Base-by-base conservation (phyloP, 2,113 vertebrate genomes). In the Oreochromis aureus region DNA sequence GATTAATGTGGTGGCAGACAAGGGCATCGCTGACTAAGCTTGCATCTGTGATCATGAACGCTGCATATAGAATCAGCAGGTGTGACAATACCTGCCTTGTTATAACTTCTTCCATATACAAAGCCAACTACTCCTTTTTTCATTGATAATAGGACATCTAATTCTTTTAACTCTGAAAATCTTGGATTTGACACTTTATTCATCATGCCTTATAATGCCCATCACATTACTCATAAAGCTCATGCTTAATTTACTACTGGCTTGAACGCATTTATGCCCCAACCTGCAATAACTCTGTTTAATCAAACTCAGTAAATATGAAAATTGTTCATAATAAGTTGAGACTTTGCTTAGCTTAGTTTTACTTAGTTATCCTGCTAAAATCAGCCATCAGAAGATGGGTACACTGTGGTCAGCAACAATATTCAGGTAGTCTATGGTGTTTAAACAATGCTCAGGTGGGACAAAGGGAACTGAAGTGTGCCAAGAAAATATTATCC, bases 1-100 rank as follows among this genome's bases (percentile, higher is more conserved):
- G 71, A 93, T 89, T 82, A 87, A 89, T 83, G 56, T 48, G 34
- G 15, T 22, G 19, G 39, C 66, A 84, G 73, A 79, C 71, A 19
- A 63, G 48, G 81, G 58, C 61, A 36, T 27, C 6, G 48, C 87
- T 82, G 54, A 88, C 86, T 58, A 58, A 58, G 80, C 59, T 22
- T 19, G 54, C 22, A 46, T 24, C 39, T 73, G 66, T 46, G 39
- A 73, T 73, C 22, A 27, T n/a, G 59, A 63, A 27, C 2, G 13
- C 8, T 16, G 22, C 22, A 24, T 71, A 15, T 71, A 24, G 46
- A 73, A 73, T 46, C 39, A 73, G 8, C 36, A 69, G 19, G 34
- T 69, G 12, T 46, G 39, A 73, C 0, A 10, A 27, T 16, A 46
- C 7, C 66, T 73, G 22, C 22, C 39, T 73, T 6, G 11, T 46